Conservation (phyloP, 2,888 invertebrate species). For the Xylophagus ater region DNA sequence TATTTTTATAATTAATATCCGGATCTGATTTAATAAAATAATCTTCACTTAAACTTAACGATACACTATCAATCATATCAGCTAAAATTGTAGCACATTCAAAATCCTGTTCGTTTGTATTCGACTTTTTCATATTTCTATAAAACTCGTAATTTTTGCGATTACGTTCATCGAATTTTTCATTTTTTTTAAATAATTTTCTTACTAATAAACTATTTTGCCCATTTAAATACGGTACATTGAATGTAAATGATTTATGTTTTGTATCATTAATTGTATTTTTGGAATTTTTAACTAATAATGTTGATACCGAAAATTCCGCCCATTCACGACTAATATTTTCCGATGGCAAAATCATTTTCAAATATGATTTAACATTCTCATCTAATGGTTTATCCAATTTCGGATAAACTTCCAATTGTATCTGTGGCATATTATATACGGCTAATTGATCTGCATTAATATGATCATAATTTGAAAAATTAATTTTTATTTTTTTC, state of each 20-base stretch:
- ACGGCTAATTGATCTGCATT: slow-evolving; percentile 32
- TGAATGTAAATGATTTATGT: slow-evolving; percentile 42
- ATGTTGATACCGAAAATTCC: slow-evolving; percentile 35
- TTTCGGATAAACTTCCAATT: slow-evolving; percentile 34
- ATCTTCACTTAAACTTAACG: slow-evolving; percentile 48
- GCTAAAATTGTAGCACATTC: slow-evolving; percentile 40
- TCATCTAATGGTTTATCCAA: slow-evolving; percentile 31
- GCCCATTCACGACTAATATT: slow-evolving; percentile 38
- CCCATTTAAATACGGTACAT: slow-evolving; percentile 47
- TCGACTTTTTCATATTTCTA: slow-evolving; percentile 11
- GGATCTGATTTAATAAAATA: slow-evolving; percentile 40
- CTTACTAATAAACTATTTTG: slow-evolving; percentile 47
- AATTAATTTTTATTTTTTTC: slow-evolving; percentile 23
- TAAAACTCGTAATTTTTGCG: slow-evolving; percentile 27
- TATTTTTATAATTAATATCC: slow-evolving; percentile 22
- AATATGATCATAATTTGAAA: background rate
- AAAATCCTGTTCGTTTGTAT: slow-evolving; percentile 20
- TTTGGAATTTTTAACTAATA: slow-evolving; percentile 18
- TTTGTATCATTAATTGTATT: slow-evolving; percentile 1
- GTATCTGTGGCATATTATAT: slow-evolving; percentile 33
- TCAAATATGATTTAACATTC: slow-evolving; percentile 34
- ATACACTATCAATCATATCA: slow-evolving; percentile 48
- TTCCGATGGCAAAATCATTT: slow-evolving; percentile 32
- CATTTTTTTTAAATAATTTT: slow-evolving; percentile 33
- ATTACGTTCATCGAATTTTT: slow-evolving; percentile 25